Evolutionary conservation across 1,140 invertebrate genomes (phyloP), one percentile per base, ranked within the genome.

Genomic region (Drosophila insularis): DNA sequence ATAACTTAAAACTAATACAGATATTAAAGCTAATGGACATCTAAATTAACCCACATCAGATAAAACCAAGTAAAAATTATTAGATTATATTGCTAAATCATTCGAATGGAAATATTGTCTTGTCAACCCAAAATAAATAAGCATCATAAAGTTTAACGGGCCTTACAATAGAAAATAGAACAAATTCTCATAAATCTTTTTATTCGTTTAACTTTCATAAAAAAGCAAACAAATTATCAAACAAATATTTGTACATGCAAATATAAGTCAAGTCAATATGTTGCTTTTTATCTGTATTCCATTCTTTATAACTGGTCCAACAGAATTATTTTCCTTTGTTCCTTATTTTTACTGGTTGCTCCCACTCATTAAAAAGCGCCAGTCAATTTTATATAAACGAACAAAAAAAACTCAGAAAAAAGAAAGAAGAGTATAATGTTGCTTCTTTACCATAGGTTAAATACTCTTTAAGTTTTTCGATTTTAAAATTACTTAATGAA

Each of bases 331-430:
- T 14, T 19, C 19, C 21, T 50, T 50, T 50, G 43, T 50, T 21
- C 10, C 43, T 11, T 19, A 21, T 81, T 87, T 87, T 89, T 82
- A 78, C 84, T 82, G 82, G 31, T 31, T 35, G 32, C 27, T 31
- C 55, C 27, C n/a, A 46, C 79, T 87, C 82, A 87, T 87, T 87
- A 87, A 87, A 87, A 89, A 77, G 56, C 76, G 79, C 69, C 80
- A 87, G 82, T 89, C 82, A 80, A 87, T 87, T 87, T 87, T 80
- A 79, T 76, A 86, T 66, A 87, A 74, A 67, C 14, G 19, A 54
- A 63, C 0, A 35, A 1, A 35, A 35, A 35, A 27, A 27, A 27
- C 27, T 27, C 5, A 0, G 2, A 27, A 27, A 5, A 27, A 35
- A 35, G 32, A 63, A 37, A 68, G 8, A 2, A 50, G 8, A 21